A percentile compares a stretch with the other conserved stretches of the same genome.
These are phyloP conservation scores for Bos javanicus DNA, from an alignment of 2,113 vertebrate genomes.

Conservation along the genomic window DNA sequence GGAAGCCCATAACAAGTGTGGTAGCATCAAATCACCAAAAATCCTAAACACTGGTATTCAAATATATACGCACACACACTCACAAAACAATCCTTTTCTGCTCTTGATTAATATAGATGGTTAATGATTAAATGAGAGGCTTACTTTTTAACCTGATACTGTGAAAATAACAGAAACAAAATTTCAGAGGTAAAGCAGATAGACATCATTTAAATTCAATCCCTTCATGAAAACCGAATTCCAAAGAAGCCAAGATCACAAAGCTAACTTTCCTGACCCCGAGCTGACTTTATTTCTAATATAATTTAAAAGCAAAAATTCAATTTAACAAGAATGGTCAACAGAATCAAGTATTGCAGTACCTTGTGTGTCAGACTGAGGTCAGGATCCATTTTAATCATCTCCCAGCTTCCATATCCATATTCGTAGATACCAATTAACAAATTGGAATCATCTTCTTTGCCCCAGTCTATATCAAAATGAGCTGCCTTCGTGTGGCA, in stretches of 20 bases:
- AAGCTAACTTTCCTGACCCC: not conserved
- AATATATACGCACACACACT: not conserved
- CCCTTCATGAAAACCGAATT: slow-evolving; percentile 4
- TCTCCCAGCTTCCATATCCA: slow-evolving; percentile 99
- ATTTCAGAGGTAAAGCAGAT: slow-evolving; percentile 1
- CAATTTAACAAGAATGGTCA: not conserved
- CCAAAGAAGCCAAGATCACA: not conserved
- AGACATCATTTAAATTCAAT: slow-evolving; percentile 11
- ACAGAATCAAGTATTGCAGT: slow-evolving; percentile 40
- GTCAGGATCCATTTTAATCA: slow-evolving; percentile 99
- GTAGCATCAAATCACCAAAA: not conserved
- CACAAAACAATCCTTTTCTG: not conserved
- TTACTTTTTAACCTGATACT: not conserved
- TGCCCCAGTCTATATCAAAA: slow-evolving; percentile 98
- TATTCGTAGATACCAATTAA: slow-evolving; percentile 99
- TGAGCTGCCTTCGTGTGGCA: slow-evolving; percentile 97
- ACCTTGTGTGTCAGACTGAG: slow-evolving; percentile 99
- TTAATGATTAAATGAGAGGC: not conserved
- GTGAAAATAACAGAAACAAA: not conserved
- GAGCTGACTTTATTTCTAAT: not conserved
- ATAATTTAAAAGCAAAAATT: slow-evolving; percentile 3
- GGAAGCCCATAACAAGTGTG: not conserved
- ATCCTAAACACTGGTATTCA: not conserved
- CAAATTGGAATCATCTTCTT: slow-evolving; percentile 97
- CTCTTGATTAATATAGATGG: not conserved